Base-by-base conservation (phyloP, 1,140 invertebrate species). In the Cephus cinctus region DNA sequence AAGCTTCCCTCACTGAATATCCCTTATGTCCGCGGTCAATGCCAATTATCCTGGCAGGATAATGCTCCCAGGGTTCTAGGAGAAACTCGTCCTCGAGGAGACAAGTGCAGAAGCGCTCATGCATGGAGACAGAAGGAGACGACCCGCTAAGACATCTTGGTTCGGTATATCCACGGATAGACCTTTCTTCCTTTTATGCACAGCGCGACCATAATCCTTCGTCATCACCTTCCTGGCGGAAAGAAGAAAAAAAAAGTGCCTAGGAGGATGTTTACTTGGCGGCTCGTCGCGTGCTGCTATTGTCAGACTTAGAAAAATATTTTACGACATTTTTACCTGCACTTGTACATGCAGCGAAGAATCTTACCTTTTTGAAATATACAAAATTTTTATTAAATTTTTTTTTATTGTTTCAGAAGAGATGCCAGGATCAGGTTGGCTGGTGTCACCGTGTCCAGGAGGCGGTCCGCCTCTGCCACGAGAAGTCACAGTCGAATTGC, bases 401-500 rank as follows among this genome's bases (percentile, higher is more conserved):
- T 20, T 11, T 30, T 47, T 43, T 42, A 0, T 36, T 40, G 8
- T 42, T 31, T 62, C 27, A 68, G 63, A 61, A 2, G 52, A 61
- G 0, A 46, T 40, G n/a, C 11, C 42, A 3, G 44, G 34, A 35
- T 5, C 43, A 1, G 43, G 35, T n/a, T 56, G 57, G 40, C 3
- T 41, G 14, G 39, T 54, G 5, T 19, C 38, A 11, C 35, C 45
- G 2, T 41, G 25, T 19, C 21, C 47, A 3, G 36, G 41, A 1
- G 18, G 30, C 18, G 54, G 57, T 18, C 45, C 54, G 0, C 14
- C 35, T 0, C 35, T 63, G 0, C 47, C 54, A 15, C 11, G 36
- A 2, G 47, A 56, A 3, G 67, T 72, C 0, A 61, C 49, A 6
- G 56, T 71, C 1, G 49, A 65, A 5, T 47, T 76, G 4, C 44